Evolutionary conservation across 2,888 invertebrate species (phyloP).

Genomic region (Podotricha telesiphe): DNA sequence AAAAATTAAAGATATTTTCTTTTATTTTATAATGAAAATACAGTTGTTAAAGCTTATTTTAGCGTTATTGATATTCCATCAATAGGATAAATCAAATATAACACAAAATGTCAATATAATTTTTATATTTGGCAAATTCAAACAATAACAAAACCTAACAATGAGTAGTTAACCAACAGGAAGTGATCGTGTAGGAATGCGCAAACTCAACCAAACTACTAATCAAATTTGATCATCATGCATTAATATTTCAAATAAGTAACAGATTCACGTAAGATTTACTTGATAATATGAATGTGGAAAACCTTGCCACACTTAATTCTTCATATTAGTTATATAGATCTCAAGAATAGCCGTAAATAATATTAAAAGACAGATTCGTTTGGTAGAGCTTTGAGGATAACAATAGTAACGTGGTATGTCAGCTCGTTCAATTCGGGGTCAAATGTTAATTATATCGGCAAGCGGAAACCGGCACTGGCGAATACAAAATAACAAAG

Average conservation of each 20-base stretch:
- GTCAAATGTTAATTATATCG: slow-evolving; percentile 79
- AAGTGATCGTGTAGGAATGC: slow-evolving; percentile 57
- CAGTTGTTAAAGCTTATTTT: too few species aligned
- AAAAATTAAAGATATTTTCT: background rate
- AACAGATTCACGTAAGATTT: background rate
- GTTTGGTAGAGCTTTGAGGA: slow-evolving; percentile 44
- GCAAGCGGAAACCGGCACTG: slow-evolving; percentile 75
- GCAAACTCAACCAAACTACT: slow-evolving; percentile 29
- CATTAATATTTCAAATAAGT: background rate
- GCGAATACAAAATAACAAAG: slow-evolving; percentile 74
- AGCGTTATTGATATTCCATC: background rate
- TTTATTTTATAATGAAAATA: background rate
- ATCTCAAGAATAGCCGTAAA: background rate
- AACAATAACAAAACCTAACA: slow-evolving; percentile 53
- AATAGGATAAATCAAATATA: slow-evolving; percentile 16
- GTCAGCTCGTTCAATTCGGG: slow-evolving; percentile 60
- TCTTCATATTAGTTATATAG: background rate
- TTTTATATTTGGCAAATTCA: slow-evolving; percentile 30
- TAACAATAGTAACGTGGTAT: slow-evolving; percentile 47
- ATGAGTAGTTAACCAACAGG: slow-evolving; percentile 59
- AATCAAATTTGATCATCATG: slow-evolving; percentile 11
- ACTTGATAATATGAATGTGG: background rate
- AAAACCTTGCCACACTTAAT: background rate
- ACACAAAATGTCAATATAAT: background rate
- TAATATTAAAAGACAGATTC: background rate